A percentile compares a stretch with the other conserved stretches of the same genome.
phyloP scores from a whole-genome alignment of 1,140 invertebrate species.

The Periplaneta americana region DNA sequence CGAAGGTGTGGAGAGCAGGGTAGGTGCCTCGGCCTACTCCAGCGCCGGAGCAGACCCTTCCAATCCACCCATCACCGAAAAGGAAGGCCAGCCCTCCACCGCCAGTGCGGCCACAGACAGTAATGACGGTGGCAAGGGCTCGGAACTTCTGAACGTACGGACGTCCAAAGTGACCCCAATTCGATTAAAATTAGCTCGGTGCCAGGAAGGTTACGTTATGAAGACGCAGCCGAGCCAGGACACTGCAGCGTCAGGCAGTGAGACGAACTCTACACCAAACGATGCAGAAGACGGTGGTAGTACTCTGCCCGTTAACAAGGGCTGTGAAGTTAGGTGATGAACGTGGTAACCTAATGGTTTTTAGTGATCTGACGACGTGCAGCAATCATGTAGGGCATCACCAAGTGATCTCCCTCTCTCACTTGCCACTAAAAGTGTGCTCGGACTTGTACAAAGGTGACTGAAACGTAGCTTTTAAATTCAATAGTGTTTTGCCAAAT shows the following conservation, averaged over 20 bases:
- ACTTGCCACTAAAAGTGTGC: constrained; percentile 25
- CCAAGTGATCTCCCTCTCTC: constrained; percentile 26
- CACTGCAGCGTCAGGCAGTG: constrained; percentile 51
- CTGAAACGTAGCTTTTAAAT: constrained; percentile 11
- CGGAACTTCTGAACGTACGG: constrained; percentile 42
- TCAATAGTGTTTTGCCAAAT: constrained; percentile 13
- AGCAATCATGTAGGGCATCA: constrained; percentile 22
- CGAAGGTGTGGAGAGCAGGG: neutral
- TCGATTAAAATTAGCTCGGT: constrained; percentile 72
- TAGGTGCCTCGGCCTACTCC: neutral
- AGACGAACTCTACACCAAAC: constrained; percentile 29
- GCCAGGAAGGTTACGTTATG: constrained; percentile 61
- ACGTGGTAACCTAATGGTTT: constrained; percentile 30
- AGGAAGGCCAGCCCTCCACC: neutral
- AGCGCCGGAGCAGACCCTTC: neutral
- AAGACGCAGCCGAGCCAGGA: constrained; percentile 35
- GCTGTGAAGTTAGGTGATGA: constrained; percentile 85
- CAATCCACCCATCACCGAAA: neutral
- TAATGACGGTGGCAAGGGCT: neutral
- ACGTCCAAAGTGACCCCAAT: constrained; percentile 68
- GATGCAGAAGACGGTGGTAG: constrained; percentile 28
- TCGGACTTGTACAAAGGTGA: constrained; percentile 17
- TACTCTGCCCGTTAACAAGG: constrained; percentile 37
- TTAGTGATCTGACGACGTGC: constrained; percentile 5
- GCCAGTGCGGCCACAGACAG: neutral